Conservation (phyloP, 2,888 invertebrate species). For the Lapara coniferarum region DNA sequence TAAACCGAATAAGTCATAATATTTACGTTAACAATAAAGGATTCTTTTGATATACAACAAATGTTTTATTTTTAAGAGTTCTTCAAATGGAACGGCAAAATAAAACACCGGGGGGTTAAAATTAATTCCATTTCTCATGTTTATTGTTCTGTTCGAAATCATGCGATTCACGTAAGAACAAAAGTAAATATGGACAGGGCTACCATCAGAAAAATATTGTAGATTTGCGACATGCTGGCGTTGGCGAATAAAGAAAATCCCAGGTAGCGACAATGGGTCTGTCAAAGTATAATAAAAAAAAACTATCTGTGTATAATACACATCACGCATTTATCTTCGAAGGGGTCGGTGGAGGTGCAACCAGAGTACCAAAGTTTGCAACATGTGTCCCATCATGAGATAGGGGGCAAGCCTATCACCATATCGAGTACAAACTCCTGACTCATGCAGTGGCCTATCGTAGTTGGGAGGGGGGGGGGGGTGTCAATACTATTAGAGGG, state of each 20-base stretch:
- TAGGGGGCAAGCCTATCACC: too few relatives aligned
- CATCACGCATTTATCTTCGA: too few relatives aligned
- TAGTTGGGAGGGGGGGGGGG: too few relatives aligned
- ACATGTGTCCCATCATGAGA: too few relatives aligned
- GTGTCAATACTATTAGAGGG: too few relatives aligned
- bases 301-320: too few relatives aligned
- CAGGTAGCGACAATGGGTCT: not conserved
- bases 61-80: conserved; percentile 11
- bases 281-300: too few relatives aligned
- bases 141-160: conserved; percentile 13
- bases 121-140: conserved; percentile 4
- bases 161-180: conserved; percentile 9
- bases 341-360: too few relatives aligned
- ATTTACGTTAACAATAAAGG: conserved; percentile 10
- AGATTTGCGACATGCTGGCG: not conserved
- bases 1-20: conserved; percentile 8
- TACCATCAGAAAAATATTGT: not conserved
- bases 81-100: conserved; percentile 7
- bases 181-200: not conserved
- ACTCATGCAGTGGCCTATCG: too few relatives aligned
- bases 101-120: conserved; percentile 11
- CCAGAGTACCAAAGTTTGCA: too few relatives aligned
- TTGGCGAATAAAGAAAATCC: not conserved
- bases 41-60: conserved; percentile 6
- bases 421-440: too few relatives aligned